phyloP scores from a whole-genome alignment of 2,888 invertebrate genomes.

The Brenthis ino region DNA sequence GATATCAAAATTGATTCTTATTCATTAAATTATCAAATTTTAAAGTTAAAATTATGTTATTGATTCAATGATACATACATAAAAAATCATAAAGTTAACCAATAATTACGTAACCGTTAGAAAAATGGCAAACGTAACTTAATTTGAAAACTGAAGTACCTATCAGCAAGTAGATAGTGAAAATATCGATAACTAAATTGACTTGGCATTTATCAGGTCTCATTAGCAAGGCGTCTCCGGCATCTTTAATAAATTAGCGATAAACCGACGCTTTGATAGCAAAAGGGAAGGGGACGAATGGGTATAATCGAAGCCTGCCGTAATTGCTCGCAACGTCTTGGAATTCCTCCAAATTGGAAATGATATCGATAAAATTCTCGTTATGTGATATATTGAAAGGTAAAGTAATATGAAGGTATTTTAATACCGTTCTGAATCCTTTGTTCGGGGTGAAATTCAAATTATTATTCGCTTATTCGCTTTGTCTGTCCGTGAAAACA shows the following conservation, averaged over 20 bases:
- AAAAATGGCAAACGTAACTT: too few species aligned
- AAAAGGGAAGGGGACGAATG: conserved; percentile 41
- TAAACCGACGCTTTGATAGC: conserved; percentile 33
- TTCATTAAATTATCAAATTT: too few species aligned
- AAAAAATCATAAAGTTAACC: too few species aligned
- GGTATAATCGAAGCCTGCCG: conserved; percentile 51
- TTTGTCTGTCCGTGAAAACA: conserved; percentile 14
- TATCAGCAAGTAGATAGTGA: conserved; percentile 9
- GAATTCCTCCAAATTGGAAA: conserved; percentile 61
- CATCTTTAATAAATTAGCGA: conserved; percentile 53
- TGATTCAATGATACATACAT: too few species aligned
- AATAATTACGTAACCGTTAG: too few species aligned
- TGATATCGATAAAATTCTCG: conserved; percentile 50
- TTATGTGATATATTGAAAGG: conserved; percentile 41
- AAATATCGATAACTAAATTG: conserved; percentile 21
- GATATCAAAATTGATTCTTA: not conserved
- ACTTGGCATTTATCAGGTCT: conserved; percentile 42
- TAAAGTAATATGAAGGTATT: conserved; percentile 40
- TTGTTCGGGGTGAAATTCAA: conserved; percentile 18
- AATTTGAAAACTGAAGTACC: not conserved
- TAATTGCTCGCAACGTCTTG: conserved; percentile 57
- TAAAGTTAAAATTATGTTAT: too few species aligned
- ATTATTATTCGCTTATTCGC: conserved; percentile 16
- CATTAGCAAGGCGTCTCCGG: conserved; percentile 52
- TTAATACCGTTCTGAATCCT: conserved; percentile 25